Conservation (phyloP, 1,140 invertebrate species). For the Hyles vespertilio region DNA sequence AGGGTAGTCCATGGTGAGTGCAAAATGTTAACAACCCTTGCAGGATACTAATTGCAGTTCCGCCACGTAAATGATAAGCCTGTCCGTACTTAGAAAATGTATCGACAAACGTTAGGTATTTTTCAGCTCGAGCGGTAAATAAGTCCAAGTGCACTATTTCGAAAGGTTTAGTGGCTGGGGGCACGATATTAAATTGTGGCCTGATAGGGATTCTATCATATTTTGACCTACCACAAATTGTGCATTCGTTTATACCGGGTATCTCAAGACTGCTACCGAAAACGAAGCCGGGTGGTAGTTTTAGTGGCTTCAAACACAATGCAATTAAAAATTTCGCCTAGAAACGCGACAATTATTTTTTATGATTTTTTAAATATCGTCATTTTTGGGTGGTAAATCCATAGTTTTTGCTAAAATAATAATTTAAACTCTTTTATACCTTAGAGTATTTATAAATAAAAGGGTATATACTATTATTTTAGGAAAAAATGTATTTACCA, state of each 20-base stretch:
- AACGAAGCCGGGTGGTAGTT: too few relatives aligned
- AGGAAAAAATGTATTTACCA: too few relatives aligned
- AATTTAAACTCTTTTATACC: too few relatives aligned
- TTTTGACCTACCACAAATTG: slow-evolving; percentile 1
- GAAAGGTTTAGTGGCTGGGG: slow-evolving; percentile 3
- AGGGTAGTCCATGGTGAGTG: slow-evolving; percentile 5
- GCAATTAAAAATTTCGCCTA: too few relatives aligned
- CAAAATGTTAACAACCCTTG: slow-evolving; percentile 1
- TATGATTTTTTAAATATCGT: too few relatives aligned
- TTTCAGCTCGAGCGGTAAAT: slow-evolving; percentile 1
- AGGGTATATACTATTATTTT: too few relatives aligned
- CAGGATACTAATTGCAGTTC: background rate
- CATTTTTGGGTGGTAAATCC: too few relatives aligned
- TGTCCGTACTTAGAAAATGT: slow-evolving; percentile 6
- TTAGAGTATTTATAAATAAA: too few relatives aligned
- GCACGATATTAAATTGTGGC: slow-evolving; percentile 2
- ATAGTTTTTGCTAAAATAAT: too few relatives aligned
- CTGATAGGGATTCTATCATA: slow-evolving; percentile 5
- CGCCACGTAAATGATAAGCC: background rate
- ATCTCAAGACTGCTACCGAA: too few relatives aligned
- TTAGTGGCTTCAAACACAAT: too few relatives aligned
- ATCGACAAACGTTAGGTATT: slow-evolving; percentile 6
- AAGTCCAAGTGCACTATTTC: slow-evolving; percentile 3
- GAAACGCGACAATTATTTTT: too few relatives aligned
- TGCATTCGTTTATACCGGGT: slow-evolving; percentile 9